Evolutionary conservation across 2,888 invertebrate genomes (phyloP), one percentile per base, ranked within the genome.

Genomic region (Drosophila colorata): DNA sequence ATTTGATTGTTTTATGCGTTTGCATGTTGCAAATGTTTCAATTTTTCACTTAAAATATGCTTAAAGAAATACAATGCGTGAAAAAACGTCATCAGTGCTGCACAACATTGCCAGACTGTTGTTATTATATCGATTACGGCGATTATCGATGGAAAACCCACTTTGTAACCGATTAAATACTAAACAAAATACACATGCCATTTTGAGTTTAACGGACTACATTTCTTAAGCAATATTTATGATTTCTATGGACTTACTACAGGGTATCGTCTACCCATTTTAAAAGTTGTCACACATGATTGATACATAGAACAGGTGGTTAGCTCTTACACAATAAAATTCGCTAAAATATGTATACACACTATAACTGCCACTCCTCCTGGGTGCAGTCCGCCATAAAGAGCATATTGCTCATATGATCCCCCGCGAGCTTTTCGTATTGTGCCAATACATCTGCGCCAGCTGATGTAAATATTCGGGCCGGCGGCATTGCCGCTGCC

Each of bases 1-100:
- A 87, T 68, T 81, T 80, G 13, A 69, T 64, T 71, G 53, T 73
- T 68, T 66, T 85, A 69, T 75, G 48, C 46, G 61, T 63, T 80
- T 77, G 83, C 83, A 84, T 84, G 60, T 82, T 84, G 83, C 77
- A 69, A 86, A 66, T 78, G 65, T 47, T 73, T 78, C 47, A 87
- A 66, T 69, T 75, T 86, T 81, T 63, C 74, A 87, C 81, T 77
- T 74, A 61, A 74, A 86, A 82, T 76, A 78, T 79, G 73, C 60
- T 72, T 67, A 38, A 60, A 41, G 63, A 73, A 69, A 77, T 80
- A 78, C 65, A 80, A 71, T 64, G 61, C 67, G 78, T 71, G 75
- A 80, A 80, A 79, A 79, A 80, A 80, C 79, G 79, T 80, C 79
- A 80, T 81, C 79, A 80, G 68, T 40, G 63, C 59, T 69, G 41